These are phyloP conservation scores for Muscicapa striata DNA, from an alignment of 2,797 vertebrate species.

Conservation along the genomic window DNA sequence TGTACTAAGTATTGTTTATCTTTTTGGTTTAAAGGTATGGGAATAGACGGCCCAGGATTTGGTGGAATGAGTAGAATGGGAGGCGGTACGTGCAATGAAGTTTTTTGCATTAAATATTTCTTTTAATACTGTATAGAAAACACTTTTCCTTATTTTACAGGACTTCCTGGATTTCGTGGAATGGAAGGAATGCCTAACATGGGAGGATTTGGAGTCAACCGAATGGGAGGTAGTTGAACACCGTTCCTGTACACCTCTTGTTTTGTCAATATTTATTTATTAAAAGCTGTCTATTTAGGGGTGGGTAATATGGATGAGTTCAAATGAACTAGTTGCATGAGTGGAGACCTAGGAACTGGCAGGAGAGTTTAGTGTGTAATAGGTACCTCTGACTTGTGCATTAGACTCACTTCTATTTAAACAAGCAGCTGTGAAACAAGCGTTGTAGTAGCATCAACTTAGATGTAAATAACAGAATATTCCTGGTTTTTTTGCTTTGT, in stretches of 20 bases:
- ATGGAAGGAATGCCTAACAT: constrained; percentile 92
- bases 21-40: constrained; percentile 79
- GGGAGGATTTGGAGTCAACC: constrained; percentile 89
- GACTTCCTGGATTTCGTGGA: constrained; percentile 85
- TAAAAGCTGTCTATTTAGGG: neutral
- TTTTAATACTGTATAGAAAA: constrained; percentile 33
- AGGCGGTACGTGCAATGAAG: constrained; percentile 76
- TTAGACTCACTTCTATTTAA: constrained; percentile 25
- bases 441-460: neutral
- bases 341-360: neutral
- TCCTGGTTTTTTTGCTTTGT: neutral
- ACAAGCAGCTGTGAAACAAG: neutral
- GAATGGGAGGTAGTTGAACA: constrained; percentile 89
- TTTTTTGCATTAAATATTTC: neutral
- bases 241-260: neutral
- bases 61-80: constrained; percentile 92
- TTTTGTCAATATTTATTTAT: neutral
- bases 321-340: constrained; percentile 43
- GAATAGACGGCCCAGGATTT: constrained; percentile 90
- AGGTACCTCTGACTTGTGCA: neutral
- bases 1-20: constrained; percentile 36
- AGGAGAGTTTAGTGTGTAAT: constrained; percentile 27
- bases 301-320: constrained; percentile 49
- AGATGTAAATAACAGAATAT: neutral
- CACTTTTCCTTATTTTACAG: constrained; percentile 57